These are phyloP conservation scores for Gobiocypris rarus DNA, from an alignment of 2,113 vertebrate species.

Conservation along the genomic window DNA sequence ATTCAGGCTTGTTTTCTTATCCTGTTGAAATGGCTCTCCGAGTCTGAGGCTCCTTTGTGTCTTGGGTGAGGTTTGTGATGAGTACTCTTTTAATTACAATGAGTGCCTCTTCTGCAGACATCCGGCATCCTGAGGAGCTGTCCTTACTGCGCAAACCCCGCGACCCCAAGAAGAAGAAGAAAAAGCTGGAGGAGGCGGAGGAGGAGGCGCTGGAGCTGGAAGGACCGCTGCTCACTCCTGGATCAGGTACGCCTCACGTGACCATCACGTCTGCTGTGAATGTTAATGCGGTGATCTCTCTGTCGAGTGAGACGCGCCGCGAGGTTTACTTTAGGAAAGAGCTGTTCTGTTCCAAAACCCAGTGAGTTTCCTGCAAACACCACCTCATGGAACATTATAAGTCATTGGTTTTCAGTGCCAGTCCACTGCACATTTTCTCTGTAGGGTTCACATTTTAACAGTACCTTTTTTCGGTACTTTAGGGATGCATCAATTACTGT, in stretches of 20 bases:
- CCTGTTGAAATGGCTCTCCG: neutral
- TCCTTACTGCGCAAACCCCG: constrained; percentile 96
- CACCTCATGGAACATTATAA: neutral
- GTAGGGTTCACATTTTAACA: too few relatives aligned
- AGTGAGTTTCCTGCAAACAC: neutral
- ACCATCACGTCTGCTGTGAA: neutral
- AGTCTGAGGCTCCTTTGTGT: constrained; percentile 46
- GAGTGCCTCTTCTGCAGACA: constrained; percentile 77
- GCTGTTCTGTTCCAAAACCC: neutral
- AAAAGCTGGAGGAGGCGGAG: constrained; percentile 93
- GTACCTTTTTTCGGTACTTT: too few relatives aligned
- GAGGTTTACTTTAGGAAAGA: neutral
- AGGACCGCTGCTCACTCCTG: constrained; percentile 92
- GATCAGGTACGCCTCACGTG: constrained; percentile 81
- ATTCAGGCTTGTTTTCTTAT: too few relatives aligned
- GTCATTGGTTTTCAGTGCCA: neutral
- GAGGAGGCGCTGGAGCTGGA: constrained; percentile 91
- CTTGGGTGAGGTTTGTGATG: neutral
- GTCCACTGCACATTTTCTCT: neutral
- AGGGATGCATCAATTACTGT: too few relatives aligned
- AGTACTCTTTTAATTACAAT: neutral
- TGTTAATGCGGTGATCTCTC: neutral
- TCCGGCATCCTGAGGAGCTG: constrained; percentile 96
- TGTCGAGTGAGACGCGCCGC: too few relatives aligned
- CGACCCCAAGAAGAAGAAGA: constrained; percentile 99